Base-by-base conservation (phyloP, 2,113 vertebrate species). In the Cinclus cinclus region DNA sequence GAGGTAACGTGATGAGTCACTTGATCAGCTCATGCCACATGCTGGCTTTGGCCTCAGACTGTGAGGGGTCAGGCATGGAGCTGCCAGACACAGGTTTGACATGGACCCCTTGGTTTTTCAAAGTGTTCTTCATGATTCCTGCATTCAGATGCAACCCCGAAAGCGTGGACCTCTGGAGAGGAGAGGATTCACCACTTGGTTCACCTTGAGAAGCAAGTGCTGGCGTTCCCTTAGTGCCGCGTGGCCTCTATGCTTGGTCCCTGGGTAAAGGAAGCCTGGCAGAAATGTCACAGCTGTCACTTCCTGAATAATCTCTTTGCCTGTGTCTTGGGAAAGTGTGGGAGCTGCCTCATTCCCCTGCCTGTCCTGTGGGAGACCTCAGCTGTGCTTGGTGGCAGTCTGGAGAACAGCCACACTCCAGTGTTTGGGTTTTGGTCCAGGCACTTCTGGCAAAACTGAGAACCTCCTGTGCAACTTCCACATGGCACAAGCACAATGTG, bases 1-100 rank as follows among this genome's bases (percentile, higher is more conserved):
- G 83, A 90, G 89, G 83, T 88, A 92, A 84, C 6, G 3, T 78
- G 90, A 33, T 92, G 88, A 93, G 73, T 96, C 94, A 94, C 76
- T 91, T 92, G 90, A 80, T 79, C 88, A 81, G 88, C 73, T 63
- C 10, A 6, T 53, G 53, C 89, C 89, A 82, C 56, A 14, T 41
- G 37, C 56, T 75, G 85, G 20, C 58, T 64, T 78, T 87, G 85
- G 86, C 79, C 42, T 68, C 62, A 41, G 47, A 27, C 30, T 58
- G 10, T 2, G 0, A 69, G 49, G 60, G 74, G 80, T 78, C 80
- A 81, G 89, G 24, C 39, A 33, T 0, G 35, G 42, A 50, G 78
- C 42, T 73, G 31, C 46, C 70, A 85, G 41, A 30, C 65, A 16
- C 18, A 55, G 25, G 59, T 44, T 59, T 88, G 88, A 39, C 55